A percentile compares a stretch with the other conserved stretches of the same genome.
Evolutionary conservation across 2,888 invertebrate genomes (phyloP).

Genomic region (Psylliodes chrysocephalus): DNA sequence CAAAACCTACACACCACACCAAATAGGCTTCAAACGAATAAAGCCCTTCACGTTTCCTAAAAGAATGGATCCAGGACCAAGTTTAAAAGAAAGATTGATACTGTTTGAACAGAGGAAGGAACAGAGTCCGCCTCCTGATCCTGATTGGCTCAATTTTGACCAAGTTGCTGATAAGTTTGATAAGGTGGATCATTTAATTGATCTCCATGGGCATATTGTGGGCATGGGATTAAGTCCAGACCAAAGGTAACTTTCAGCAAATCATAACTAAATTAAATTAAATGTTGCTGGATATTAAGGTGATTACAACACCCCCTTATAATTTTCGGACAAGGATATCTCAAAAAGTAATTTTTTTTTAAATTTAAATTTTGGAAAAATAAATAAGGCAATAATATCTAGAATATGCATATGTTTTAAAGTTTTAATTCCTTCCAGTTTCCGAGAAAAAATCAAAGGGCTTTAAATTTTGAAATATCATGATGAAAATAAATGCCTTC

Average conservation of each 20-base stretch:
- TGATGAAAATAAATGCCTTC: too few relatives aligned
- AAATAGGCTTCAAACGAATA: conserved; percentile 80
- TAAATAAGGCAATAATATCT: too few relatives aligned
- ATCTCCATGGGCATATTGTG: conserved; percentile 86
- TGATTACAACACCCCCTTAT: too few relatives aligned
- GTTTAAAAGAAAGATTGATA: conserved; percentile 73
- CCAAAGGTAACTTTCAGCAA: conserved; percentile 71
- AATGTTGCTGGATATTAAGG: too few relatives aligned
- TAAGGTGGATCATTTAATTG: conserved; percentile 81
- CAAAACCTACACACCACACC: conserved; percentile 86
- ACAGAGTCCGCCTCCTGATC: conserved; percentile 67
- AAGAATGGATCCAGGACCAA: conserved; percentile 74
- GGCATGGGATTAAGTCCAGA: conserved; percentile 89
- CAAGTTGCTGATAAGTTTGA: conserved; percentile 77
- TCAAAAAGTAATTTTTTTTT: too few relatives aligned
- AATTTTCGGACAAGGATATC: too few relatives aligned
- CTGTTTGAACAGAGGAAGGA: conserved; percentile 68
- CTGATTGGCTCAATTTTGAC: conserved; percentile 76
- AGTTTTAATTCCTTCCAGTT: too few relatives aligned
- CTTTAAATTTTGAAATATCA: too few relatives aligned
- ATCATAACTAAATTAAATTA: too few relatives aligned
- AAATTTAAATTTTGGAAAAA: too few relatives aligned
- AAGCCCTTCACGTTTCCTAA: conserved; percentile 75
- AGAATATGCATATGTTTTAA: too few relatives aligned
- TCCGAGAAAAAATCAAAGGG: too few relatives aligned